phyloP scores from a whole-genome alignment of 2,113 vertebrate species.

The Psilopsiagon aymara region DNA sequence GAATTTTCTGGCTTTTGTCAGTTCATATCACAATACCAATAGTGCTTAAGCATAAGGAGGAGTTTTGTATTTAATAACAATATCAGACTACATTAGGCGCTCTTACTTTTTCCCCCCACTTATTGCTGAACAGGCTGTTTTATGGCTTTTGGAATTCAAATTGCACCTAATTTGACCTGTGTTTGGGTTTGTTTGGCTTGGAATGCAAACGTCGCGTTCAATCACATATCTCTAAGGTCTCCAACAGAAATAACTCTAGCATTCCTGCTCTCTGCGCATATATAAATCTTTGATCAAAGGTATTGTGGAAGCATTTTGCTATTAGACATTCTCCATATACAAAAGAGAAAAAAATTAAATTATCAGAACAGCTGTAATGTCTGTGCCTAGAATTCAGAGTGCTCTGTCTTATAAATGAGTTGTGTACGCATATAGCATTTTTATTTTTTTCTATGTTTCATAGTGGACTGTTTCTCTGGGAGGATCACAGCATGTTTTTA shows the following conservation, averaged over 20 bases:
- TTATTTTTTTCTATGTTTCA: background rate
- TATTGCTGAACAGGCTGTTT: slow-evolving; percentile 67
- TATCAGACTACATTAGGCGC: slow-evolving; percentile 56
- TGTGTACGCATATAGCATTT: background rate
- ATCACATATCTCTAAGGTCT: slow-evolving; percentile 22
- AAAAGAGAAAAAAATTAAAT: background rate
- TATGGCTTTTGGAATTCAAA: slow-evolving; percentile 57
- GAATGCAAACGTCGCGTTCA: slow-evolving; percentile 54
- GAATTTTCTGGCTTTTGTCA: slow-evolving; percentile 56
- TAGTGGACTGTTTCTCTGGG: background rate
- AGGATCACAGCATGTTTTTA: background rate
- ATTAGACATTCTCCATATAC: background rate
- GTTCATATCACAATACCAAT: slow-evolving; percentile 52
- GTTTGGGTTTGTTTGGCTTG: slow-evolving; percentile 46
- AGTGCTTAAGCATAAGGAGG: background rate
- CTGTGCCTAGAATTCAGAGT: background rate
- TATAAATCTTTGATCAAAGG: slow-evolving; percentile 39
- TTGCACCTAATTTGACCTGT: slow-evolving; percentile 17
- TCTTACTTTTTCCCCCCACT: background rate
- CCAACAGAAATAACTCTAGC: slow-evolving; percentile 56
- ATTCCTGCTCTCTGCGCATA: slow-evolving; percentile 31
- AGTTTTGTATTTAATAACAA: slow-evolving; percentile 48
- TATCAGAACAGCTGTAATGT: background rate
- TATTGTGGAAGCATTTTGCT: slow-evolving; percentile 9
- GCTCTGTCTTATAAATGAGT: slow-evolving; percentile 9